Evolutionary conservation across 2,113 vertebrate species (phyloP).

Genomic region (Empidonax alnorum): DNA sequence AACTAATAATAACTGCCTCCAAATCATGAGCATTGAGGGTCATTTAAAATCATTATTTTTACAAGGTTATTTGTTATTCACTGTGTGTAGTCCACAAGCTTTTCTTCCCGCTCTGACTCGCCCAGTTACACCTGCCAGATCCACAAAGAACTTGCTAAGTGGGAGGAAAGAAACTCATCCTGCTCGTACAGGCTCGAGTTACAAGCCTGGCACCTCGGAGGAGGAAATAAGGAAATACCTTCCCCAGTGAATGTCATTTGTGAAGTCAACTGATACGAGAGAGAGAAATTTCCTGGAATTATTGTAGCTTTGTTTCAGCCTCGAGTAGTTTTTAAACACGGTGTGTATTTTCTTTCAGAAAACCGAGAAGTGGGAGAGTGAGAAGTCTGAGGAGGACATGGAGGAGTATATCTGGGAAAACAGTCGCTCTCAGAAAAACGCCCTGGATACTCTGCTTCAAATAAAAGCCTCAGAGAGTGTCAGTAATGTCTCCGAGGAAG

Average conservation of each 20-base stretch:
- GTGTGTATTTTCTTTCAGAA: conserved; percentile 78
- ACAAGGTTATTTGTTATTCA: not conserved
- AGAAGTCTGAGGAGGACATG: conserved; percentile 89
- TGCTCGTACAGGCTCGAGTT: not conserved
- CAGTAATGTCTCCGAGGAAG: conserved; percentile 59
- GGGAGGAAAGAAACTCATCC: not conserved
- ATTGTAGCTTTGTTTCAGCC: not conserved
- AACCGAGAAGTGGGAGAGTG: conserved; percentile 89
- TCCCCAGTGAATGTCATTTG: not conserved
- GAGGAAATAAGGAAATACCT: not conserved
- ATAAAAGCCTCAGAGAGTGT: conserved; percentile 73
- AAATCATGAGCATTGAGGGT: not conserved
- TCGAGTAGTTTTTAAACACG: not conserved
- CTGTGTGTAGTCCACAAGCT: not conserved
- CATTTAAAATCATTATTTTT: not conserved
- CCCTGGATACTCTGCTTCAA: conserved; percentile 77
- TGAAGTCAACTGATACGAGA: not conserved
- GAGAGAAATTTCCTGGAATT: not conserved
- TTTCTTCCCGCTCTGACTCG: not conserved
- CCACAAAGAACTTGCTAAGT: not conserved
- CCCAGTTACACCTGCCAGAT: not conserved
- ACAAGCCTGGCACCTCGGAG: not conserved
- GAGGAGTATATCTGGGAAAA: conserved; percentile 92
- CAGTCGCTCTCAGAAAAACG: conserved; percentile 85
- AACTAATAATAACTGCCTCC: not conserved